phyloP scores from a whole-genome alignment of 2,888 invertebrate genomes.

The Tenthredo amoena region DNA sequence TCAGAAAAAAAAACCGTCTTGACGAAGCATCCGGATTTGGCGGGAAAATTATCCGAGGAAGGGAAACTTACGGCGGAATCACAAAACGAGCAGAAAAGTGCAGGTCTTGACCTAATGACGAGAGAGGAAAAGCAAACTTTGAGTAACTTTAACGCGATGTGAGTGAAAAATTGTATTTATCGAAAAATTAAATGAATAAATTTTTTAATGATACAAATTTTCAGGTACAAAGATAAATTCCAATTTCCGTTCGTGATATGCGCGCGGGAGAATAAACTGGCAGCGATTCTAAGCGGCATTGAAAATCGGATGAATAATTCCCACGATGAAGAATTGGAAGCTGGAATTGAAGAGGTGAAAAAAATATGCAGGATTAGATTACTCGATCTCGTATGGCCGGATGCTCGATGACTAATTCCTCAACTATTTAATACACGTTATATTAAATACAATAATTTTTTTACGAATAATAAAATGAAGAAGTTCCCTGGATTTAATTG shows the following conservation, averaged over 20 bases:
- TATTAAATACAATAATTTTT: not conserved
- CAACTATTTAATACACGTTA: not conserved
- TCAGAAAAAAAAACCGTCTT: slow-evolving; percentile 81
- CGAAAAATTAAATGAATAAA: slow-evolving; percentile 14
- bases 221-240: slow-evolving; percentile 83
- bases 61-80: slow-evolving; percentile 82
- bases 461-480: not conserved
- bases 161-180: slow-evolving; percentile 56
- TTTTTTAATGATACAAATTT: slow-evolving; percentile 63
- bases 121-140: slow-evolving; percentile 80
- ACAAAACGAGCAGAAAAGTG: slow-evolving; percentile 80
- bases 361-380: slow-evolving; percentile 84
- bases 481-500: not conserved
- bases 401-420: slow-evolving; percentile 65
- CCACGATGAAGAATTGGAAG: slow-evolving; percentile 80
- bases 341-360: slow-evolving; percentile 84
- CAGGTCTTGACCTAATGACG: slow-evolving; percentile 81
- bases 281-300: slow-evolving; percentile 81
- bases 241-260: slow-evolving; percentile 86
- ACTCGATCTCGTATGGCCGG: slow-evolving; percentile 78
- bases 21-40: slow-evolving; percentile 84
- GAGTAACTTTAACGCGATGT: slow-evolving; percentile 77
- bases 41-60: slow-evolving; percentile 80
- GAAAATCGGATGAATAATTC: slow-evolving; percentile 80
- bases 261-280: slow-evolving; percentile 82